Base-by-base conservation (phyloP, 1,140 invertebrate species). In the Popillia japonica region DNA sequence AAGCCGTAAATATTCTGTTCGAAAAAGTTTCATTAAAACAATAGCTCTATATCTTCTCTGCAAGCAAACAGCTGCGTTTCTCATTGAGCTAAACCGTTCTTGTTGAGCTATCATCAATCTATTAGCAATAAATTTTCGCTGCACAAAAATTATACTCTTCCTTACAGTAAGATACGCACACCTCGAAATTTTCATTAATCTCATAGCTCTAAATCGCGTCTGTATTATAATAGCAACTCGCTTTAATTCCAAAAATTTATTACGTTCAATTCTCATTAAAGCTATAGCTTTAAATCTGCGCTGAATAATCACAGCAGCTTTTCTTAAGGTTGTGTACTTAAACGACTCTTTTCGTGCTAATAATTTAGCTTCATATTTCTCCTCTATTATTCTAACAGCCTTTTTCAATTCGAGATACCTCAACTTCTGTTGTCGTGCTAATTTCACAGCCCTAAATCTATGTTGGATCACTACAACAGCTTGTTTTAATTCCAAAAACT, bases 141-240 rank as follows among this genome's bases (percentile, higher is more conserved):
- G 84, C 23, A 85, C 82, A 4, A 78, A 64, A 55, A 80, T 76
- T 14, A 80, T 79, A 59, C 80, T 79, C 2, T 78, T 81, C 44
- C 83, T 85, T 1, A 83, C 73, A 20, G 78, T 75, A 0, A 81
- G 2, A 78, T 80, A 87, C 10, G 77, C 34, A 7, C 68, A 3
- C 40, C 79, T 73, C 68, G 83, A 59, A 10, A 40, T 44, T 72
- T 79, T 77, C 75, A 78, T 75, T 17, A 74, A 6, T 40, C 68
- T 44, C 22, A 40, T 76, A 61, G 89, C 89, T 48, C 90, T 87
- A 76, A 86, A 90, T 79, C 87, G 87, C 79, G 88, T 89, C 78
- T 93, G 92, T 48, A 93, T 83, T 2, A 86, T 83, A 3, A 90
- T 83, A 2, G 87, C 87, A 0, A 90, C 88, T 11, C 80, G 78